Base-by-base conservation (phyloP, 2,888 invertebrate genomes). In the Cinara cedri region DNA sequence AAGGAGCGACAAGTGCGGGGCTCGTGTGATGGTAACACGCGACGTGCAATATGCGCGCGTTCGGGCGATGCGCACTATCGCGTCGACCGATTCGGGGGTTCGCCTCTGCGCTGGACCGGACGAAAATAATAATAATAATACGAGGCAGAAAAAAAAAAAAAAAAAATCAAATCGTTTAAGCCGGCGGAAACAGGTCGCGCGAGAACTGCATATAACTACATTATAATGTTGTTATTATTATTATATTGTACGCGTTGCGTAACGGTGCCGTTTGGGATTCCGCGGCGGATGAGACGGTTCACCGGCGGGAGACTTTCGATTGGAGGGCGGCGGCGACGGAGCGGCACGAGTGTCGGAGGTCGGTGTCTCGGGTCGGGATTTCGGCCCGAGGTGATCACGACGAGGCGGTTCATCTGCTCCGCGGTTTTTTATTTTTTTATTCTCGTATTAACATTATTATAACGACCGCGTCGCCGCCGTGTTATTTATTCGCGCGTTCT, bases 311-410 rank as follows among this genome's bases (percentile, higher is more conserved):
- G 21, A 65, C 21, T 21, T 14, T 8, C 34, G 34, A 62, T 42
- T 34, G n/a, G n/a, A 34, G 3, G 34, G 16, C 34, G 49, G n/a
- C 55, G 55, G 24, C 70, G 42, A 8, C 60, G 42, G 6, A 9
- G 42, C 42, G 65, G 44, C 75, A 46, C 75, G 66, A 66, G 66
- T 46, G 75, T 76, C 51, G 51, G 63, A 74, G 74, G 74, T 74
- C 57, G 57, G 75, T n/a, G n/a, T n/a, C n/a, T 49, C 51, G 74
- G 74, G 66, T 76, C 75, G 66, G 24, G 54, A 75, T 51, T 75
- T 44, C 34, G 42, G 66, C 75, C 75, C 46, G 44, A 55, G 75
- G 75, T 46, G n/a, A 66, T 66, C 75, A 76, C 75, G 75, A 62
- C 19, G 62, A 26, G 51, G 19, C 72, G 21, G 57, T 3, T 16